Conservation (phyloP, 2,888 invertebrate genomes). For the Halictus quadricinctus region DNA sequence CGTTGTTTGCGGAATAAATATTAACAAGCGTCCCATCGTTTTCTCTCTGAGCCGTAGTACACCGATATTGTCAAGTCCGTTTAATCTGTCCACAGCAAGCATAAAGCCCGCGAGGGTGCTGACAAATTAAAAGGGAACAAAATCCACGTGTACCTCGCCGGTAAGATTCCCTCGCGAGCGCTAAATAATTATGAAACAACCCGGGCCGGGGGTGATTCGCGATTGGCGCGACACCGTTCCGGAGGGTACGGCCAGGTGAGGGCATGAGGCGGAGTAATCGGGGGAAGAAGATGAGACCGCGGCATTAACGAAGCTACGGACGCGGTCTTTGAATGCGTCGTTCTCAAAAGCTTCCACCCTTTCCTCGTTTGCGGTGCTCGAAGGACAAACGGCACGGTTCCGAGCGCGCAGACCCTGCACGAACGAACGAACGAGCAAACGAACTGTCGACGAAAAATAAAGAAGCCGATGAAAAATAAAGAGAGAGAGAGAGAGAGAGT, state of each 20-base stretch:
- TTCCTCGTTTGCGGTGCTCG: conserved; percentile 17
- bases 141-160: background rate
- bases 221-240: background rate
- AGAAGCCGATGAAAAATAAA: background rate
- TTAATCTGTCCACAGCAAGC: background rate
- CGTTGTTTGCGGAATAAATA: too few relatives aligned
- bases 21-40: too few relatives aligned
- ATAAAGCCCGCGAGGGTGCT: background rate
- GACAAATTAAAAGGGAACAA: background rate
- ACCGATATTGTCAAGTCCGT: background rate
- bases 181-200: background rate
- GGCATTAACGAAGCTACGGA: background rate
- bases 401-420: conserved; percentile 8
- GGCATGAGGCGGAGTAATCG: background rate
- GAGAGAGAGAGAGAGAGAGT: background rate
- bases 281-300: background rate
- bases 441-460: background rate
- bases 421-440: conserved; percentile 11
- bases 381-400: conserved; percentile 29
- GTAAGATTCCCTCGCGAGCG: background rate
- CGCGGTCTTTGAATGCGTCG: background rate
- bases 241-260: background rate
- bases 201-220: background rate
- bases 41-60: too few relatives aligned
- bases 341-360: background rate